phyloP scores from a whole-genome alignment of 2,113 vertebrate genomes.

The Hucho hucho region DNA sequence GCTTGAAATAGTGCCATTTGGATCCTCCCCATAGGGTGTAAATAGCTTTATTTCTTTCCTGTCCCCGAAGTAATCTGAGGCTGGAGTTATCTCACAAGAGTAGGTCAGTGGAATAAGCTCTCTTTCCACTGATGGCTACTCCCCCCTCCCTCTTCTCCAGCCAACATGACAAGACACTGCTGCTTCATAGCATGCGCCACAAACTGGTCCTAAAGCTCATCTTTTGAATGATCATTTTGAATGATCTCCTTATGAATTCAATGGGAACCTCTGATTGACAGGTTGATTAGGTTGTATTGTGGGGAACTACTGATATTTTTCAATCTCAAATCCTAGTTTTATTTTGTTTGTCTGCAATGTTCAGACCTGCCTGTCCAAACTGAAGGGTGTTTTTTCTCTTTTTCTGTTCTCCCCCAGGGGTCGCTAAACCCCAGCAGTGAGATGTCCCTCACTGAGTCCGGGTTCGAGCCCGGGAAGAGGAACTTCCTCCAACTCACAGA shows the following conservation, averaged over 20 bases:
- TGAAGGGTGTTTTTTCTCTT: neutral
- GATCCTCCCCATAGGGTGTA: neutral
- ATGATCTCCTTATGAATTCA: constrained; percentile 6
- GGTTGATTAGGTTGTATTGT: too few relatives aligned
- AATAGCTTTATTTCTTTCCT: constrained; percentile 48
- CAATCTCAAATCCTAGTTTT: neutral
- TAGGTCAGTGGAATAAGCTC: constrained; percentile 75
- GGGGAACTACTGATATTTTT: neutral
- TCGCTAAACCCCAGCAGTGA: constrained; percentile 87
- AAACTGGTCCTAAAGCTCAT: constrained; percentile 37
- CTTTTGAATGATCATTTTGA: constrained; percentile 6
- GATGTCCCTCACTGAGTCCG: constrained; percentile 86
- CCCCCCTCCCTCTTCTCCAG: constrained; percentile 37
- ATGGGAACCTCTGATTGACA: too few relatives aligned
- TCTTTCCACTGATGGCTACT: constrained; percentile 55
- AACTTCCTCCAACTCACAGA: constrained; percentile 94
- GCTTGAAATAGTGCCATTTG: too few relatives aligned
- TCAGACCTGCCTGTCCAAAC: neutral
- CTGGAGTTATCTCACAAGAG: constrained; percentile 71
- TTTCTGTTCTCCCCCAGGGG: constrained; percentile 60
- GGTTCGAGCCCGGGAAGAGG: constrained; percentile 93
- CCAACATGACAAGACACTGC: constrained; percentile 18
- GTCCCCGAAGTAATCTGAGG: constrained; percentile 66
- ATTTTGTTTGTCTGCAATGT: neutral
- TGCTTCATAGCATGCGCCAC: constrained; percentile 19